Evolutionary conservation across 2,113 vertebrate species (phyloP).

Genomic region (Lepus europaeus): DNA sequence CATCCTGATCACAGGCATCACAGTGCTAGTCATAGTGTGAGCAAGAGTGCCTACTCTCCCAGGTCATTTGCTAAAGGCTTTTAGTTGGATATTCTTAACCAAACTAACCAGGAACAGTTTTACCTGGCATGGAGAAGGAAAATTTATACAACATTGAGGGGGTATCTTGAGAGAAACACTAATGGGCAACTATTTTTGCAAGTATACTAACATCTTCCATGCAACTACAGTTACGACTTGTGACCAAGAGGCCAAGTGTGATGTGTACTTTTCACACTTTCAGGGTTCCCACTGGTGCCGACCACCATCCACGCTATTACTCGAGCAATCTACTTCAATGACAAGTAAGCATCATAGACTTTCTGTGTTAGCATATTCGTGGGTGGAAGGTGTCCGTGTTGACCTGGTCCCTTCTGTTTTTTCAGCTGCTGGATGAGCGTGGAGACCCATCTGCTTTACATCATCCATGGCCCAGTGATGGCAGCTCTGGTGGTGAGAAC

Average conservation of each 20-base stretch:
- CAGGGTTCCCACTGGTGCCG: conserved; percentile 96
- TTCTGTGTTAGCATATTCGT: neutral
- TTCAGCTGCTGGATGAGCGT: conserved; percentile 98
- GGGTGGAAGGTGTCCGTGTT: conserved; percentile 42
- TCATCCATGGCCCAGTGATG: conserved; percentile 97
- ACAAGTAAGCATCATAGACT: conserved; percentile 92
- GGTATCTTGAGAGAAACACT: neutral
- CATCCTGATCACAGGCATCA: neutral
- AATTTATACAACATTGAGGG: neutral
- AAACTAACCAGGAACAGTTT: neutral
- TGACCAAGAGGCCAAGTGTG: neutral
- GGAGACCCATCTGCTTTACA: conserved; percentile 97
- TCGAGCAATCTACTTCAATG: conserved; percentile 95
- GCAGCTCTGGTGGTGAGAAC: conserved; percentile 95
- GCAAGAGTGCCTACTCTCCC: neutral
- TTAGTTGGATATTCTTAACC: conserved; percentile 12
- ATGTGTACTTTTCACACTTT: conserved; percentile 68
- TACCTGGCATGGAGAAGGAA: neutral
- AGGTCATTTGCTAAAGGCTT: neutral
- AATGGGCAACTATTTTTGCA: neutral
- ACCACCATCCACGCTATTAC: conserved; percentile 96
- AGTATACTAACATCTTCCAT: neutral
- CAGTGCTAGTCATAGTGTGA: neutral
- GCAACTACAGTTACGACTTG: neutral
- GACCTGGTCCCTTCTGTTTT: conserved; percentile 40